Conservation (phyloP, 2,888 invertebrate species). For the Arge pagana region DNA sequence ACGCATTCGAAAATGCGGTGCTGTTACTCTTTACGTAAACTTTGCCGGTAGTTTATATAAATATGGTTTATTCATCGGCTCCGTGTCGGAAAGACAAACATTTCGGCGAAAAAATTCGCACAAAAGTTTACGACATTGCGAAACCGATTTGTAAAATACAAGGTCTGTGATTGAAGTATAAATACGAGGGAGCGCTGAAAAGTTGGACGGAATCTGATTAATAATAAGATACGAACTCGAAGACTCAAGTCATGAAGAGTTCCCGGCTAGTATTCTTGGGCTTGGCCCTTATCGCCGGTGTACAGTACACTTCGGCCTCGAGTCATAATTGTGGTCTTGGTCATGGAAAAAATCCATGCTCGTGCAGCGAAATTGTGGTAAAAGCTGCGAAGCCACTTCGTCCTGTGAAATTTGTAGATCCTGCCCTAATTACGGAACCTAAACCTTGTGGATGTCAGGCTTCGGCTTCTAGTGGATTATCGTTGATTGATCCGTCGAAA, state of each 20-base stretch:
- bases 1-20: too few relatives aligned
- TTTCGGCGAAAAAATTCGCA: background rate
- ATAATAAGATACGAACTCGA: conserved; percentile 9
- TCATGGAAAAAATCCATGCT: conserved; percentile 48
- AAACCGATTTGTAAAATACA: conserved; percentile 10
- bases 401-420: conserved; percentile 32
- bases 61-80: conserved; percentile 4
- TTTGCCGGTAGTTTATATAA: too few relatives aligned
- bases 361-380: conserved; percentile 53
- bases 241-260: conserved; percentile 16
- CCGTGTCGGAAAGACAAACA: conserved; percentile 5
- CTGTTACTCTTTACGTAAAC: too few relatives aligned
- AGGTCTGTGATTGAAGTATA: conserved; percentile 15
- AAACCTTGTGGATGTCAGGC: background rate
- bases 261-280: conserved; percentile 21
- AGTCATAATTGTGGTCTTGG: conserved; percentile 15
- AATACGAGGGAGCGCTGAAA: conserved; percentile 4
- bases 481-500: background rate
- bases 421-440: conserved; percentile 35
- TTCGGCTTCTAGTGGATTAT: background rate
- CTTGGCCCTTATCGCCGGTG: conserved; percentile 15
- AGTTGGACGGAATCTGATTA: conserved; percentile 8
- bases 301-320: conserved; percentile 4
- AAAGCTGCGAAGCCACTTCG: conserved; percentile 52
- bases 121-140: conserved; percentile 16